Evolutionary conservation across 1,140 invertebrate genomes (phyloP).

Genomic region (Parapsyche elsis): DNA sequence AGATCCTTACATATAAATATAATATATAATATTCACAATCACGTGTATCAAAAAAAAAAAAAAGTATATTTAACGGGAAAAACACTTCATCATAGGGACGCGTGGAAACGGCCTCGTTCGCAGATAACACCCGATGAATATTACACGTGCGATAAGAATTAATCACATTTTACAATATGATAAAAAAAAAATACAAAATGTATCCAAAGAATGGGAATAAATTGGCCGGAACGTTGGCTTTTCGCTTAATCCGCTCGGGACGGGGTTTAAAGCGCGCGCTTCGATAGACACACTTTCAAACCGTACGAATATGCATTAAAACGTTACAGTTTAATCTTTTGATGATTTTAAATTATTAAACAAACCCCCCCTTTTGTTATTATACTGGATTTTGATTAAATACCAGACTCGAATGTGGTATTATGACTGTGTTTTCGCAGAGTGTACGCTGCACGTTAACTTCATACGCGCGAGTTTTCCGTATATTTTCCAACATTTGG

Average conservation of each 20-base stretch:
- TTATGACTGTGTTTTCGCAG: too few species aligned
- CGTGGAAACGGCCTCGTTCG: conserved; percentile 25
- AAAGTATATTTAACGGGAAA: conserved; percentile 5
- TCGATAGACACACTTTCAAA: too few species aligned
- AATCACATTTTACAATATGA: neutral
- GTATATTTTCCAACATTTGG: too few species aligned
- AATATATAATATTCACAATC: conserved; percentile 54
- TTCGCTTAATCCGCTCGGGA: neutral
- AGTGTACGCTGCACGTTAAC: too few species aligned
- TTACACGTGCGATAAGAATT: conserved; percentile 21
- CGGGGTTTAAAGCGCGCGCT: too few species aligned
- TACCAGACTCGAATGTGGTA: too few species aligned
- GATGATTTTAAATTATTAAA: neutral
- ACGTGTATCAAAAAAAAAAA: conserved; percentile 54
- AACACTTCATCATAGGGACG: conserved; percentile 49
- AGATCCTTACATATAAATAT: conserved; percentile 54
- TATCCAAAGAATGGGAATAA: neutral
- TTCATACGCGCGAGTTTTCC: too few species aligned
- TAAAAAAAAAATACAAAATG: neutral
- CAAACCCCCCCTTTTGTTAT: neutral
- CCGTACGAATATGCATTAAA: neutral
- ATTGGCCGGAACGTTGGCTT: neutral
- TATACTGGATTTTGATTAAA: too few species aligned
- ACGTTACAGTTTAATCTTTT: neutral
- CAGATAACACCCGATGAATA: conserved; percentile 21